phyloP scores from a whole-genome alignment of 2,797 vertebrate species.

The Glossophaga mutica region DNA sequence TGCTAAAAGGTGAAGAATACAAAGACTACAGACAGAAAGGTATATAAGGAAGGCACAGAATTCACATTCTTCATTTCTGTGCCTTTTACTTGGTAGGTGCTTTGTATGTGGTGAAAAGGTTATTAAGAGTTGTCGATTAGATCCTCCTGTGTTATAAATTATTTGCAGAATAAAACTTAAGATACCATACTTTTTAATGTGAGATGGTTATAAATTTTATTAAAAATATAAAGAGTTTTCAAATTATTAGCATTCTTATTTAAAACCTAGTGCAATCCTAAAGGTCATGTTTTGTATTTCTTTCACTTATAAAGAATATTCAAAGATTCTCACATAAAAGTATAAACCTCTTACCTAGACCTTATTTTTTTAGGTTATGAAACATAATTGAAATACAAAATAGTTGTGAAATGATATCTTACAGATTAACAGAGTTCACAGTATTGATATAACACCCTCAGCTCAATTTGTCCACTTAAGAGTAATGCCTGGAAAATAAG shows the following conservation, averaged over 20 bases:
- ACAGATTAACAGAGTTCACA: background rate
- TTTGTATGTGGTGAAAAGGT: background rate
- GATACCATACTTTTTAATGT: background rate
- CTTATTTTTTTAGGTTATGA: background rate
- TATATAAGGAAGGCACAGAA: background rate
- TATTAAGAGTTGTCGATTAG: background rate
- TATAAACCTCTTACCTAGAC: background rate
- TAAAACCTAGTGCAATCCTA: background rate
- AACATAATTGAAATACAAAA: background rate
- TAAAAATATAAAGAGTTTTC: background rate
- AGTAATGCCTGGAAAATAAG: background rate
- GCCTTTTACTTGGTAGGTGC: background rate
- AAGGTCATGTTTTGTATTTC: background rate
- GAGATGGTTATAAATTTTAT: background rate
- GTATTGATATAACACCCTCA: background rate
- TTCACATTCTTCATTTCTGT: background rate
- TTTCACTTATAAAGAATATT: background rate
- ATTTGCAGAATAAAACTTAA: slow-evolving; percentile 46
- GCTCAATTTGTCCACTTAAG: background rate
- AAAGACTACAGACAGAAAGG: background rate
- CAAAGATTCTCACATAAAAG: background rate
- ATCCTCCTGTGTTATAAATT: background rate
- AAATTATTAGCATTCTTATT: background rate
- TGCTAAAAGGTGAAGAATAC: background rate
- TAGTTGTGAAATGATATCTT: background rate